These are phyloP conservation scores for Pocillopora meandrina DNA, from an alignment of 92 coral and sea anemone genomes.

Conservation along the genomic window DNA sequence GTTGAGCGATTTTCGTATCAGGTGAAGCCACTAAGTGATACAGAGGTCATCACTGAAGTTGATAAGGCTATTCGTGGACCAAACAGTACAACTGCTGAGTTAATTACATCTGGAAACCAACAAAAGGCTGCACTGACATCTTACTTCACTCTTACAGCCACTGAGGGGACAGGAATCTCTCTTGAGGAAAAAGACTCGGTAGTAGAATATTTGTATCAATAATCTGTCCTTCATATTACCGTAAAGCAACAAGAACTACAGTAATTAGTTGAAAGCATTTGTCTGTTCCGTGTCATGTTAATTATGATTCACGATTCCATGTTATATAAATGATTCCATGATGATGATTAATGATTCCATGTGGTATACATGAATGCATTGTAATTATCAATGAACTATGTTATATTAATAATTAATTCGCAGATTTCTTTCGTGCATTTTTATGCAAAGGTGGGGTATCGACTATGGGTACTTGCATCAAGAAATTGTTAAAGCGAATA, in stretches of 20 bases:
- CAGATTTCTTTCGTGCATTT: no score
- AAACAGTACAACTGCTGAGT: not conserved
- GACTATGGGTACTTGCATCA: no score
- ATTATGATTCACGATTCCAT: no score
- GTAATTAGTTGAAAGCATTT: no score
- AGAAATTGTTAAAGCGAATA: no score
- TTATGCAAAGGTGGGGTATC: no score
- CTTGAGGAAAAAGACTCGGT: not conserved
- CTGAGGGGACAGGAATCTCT: not conserved
- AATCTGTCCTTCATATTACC: not conserved
- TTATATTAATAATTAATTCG: no score
- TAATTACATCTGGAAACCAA: not conserved
- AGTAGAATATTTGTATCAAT: not conserved
- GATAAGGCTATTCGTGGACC: not conserved
- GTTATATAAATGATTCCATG: no score
- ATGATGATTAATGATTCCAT: no score
- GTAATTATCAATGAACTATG: no score
- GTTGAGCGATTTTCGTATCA: not conserved
- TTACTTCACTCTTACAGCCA: conserved; percentile 10
- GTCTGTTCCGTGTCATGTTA: no score
- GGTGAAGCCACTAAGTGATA: not conserved
- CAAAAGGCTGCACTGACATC: not conserved
- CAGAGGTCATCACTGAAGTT: not conserved
- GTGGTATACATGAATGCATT: no score
- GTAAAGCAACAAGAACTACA: not conserved